A percentile compares a stretch with the other conserved stretches of the same genome.
Conservation (phyloP, 2,113 vertebrate species). For the Sprattus sprattus region DNA sequence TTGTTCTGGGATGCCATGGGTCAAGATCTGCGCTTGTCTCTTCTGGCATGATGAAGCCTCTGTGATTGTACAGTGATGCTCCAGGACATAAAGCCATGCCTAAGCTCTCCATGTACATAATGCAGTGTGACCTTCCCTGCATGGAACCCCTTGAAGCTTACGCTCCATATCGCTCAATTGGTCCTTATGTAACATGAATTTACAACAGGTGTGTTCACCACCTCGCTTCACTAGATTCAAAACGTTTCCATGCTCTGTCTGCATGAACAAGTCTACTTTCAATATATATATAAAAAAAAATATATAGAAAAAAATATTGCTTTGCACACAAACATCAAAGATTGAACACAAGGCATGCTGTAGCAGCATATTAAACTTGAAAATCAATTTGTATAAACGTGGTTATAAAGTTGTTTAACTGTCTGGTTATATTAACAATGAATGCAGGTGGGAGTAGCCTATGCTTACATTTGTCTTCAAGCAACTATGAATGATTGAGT, state of each 20-base stretch:
- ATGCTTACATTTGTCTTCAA: background rate
- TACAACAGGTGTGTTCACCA: background rate
- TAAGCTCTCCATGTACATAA: background rate
- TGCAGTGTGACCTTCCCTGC: background rate
- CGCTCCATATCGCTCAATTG: background rate
- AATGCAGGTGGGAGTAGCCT: background rate
- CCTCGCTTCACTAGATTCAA: no score
- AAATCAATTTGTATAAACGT: background rate
- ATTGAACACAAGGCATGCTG: no score
- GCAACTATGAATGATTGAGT: no score
- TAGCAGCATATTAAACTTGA: background rate
- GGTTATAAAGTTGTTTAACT: background rate
- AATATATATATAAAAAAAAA: background rate
- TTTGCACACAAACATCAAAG: background rate
- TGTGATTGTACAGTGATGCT: background rate
- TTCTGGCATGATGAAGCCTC: background rate
- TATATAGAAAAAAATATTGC: background rate
- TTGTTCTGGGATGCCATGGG: no score
- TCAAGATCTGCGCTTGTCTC: background rate
- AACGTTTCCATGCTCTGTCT: background rate
- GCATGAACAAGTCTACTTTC: background rate
- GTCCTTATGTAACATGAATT: background rate
- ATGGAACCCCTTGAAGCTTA: background rate
- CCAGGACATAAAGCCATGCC: background rate
- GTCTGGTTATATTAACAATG: background rate